Base-by-base conservation (phyloP, 2,888 invertebrate species). In the Thymelicus acteon region DNA sequence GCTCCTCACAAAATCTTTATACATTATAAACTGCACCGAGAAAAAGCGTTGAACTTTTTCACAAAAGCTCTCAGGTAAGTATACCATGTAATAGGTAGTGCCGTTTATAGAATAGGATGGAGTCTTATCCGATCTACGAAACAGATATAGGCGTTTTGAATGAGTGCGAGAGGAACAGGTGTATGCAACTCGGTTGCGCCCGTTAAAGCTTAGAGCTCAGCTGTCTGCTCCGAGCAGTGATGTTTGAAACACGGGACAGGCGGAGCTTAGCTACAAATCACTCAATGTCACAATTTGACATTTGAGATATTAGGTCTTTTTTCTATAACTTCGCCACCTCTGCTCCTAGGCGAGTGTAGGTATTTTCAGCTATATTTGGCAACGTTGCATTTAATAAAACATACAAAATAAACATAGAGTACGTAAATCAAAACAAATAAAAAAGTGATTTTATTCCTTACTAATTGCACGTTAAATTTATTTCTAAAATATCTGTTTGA, bases 191-290 rank as follows among this genome's bases (percentile, higher is more conserved):
- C 86, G 79, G 85, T 87, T 86, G 84, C 91, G 89, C 85, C 88
- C 84, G 83, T 85, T 85, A 85, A 87, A 89, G 91, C 92, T 91
- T 90, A 88, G 87, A 88, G 89, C 92, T 93, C 92, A 93, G 93
- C 93, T 93, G 93, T 93, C 93, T 91, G 89, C 89, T 84, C 87
- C 83, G 86, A 87, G 91, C 93, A 91, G 91, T 93, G 94, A 94
- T 94, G 94, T 94, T 94, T 94, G 94, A 94, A 94, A 94, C 94
- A 91, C 92, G 90, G 94, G 94, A 94, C 94, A 93, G 94, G 94
- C 94, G 94, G 94, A 91, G 94, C 94, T 93, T 93, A 93, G 92
- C 94, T 90, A 94, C 94, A 94, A 94, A 94, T 94, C 94, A 94
- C 94, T 94, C 94, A 94, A 90, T 92, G 94, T 94, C 94, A 94